Evolutionary conservation across 92 coral and sea anemone genomes (phyloP).

Genomic region (Actinostola sp.): DNA sequence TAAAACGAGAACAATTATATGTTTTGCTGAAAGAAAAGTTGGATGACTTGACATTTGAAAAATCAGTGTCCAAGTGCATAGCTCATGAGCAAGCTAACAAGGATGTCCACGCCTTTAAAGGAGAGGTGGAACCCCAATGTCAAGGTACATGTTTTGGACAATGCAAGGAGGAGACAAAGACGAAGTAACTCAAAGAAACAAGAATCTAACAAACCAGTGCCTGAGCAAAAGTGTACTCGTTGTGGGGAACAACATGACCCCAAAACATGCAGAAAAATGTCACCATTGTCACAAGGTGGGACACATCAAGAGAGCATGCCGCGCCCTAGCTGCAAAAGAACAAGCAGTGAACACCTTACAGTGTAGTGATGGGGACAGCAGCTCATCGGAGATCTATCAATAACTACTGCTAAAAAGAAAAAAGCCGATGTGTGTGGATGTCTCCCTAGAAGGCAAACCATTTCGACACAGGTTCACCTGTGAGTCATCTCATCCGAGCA

Average conservation of each 20-base stretch:
- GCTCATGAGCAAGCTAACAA: conserved; percentile 50
- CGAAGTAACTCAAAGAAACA: conserved; percentile 5
- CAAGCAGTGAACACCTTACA: conserved; percentile 8
- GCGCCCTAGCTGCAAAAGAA: not conserved
- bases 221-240: not conserved
- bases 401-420: not conserved
- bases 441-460: conserved; percentile 24
- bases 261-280: conserved; percentile 19
- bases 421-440: conserved; percentile 33
- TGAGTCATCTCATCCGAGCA: conserved; percentile 25
- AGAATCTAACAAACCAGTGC: not conserved
- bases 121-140: conserved; percentile 19
- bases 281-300: conserved; percentile 36
- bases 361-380: not conserved
- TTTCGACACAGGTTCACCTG: conserved; percentile 49
- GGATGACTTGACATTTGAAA: conserved; percentile 58
- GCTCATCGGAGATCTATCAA: not conserved
- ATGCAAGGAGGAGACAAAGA: conserved; percentile 14
- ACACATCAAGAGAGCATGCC: conserved; percentile 30
- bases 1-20: no score
- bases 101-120: conserved; percentile 45
- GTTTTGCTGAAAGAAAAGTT: conserved; percentile 52
- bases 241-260: conserved; percentile 1
- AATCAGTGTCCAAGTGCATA: conserved; percentile 45
- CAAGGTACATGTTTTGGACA: conserved; percentile 26